Evolutionary conservation across 2,888 invertebrate species (phyloP).

Genomic region (Epiblema foenella): DNA sequence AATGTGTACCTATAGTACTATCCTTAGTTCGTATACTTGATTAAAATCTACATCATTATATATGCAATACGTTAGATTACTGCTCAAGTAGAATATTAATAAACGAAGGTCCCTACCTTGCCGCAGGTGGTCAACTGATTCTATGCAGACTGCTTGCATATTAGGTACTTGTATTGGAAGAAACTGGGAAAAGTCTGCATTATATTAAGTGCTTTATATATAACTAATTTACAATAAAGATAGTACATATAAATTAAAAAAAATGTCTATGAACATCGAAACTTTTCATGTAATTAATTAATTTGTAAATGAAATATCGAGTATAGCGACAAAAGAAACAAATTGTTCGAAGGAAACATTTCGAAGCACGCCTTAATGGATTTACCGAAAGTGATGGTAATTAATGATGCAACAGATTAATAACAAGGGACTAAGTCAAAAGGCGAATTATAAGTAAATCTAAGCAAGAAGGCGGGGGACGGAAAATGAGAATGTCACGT

Average conservation of each 20-base stretch:
- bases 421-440: conserved; percentile 45
- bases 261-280: too few relatives aligned
- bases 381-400: conserved; percentile 39
- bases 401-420: conserved; percentile 43
- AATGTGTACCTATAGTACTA: not conserved
- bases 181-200: too few relatives aligned
- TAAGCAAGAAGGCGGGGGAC: conserved; percentile 37
- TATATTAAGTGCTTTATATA: too few relatives aligned
- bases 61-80: not conserved
- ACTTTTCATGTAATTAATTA: too few relatives aligned
- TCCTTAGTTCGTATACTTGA: not conserved
- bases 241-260: too few relatives aligned
- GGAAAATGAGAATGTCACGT: conserved; percentile 50
- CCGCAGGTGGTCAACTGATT: not conserved
- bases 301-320: too few relatives aligned
- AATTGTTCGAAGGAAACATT: conserved; percentile 25
- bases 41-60: not conserved
- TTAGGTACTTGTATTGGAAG: too few relatives aligned
- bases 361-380: conserved; percentile 37
- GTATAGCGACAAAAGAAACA: conserved; percentile 5
- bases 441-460: conserved; percentile 45
- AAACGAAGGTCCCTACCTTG: not conserved
- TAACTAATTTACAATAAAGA: too few relatives aligned
- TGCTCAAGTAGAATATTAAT: not conserved
- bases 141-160: conserved; percentile 7